Percentiles rank a stretch among this genome's conserved stretches.
Conservation (phyloP, 23 tunicate species). For the Styela plicata region DNA sequence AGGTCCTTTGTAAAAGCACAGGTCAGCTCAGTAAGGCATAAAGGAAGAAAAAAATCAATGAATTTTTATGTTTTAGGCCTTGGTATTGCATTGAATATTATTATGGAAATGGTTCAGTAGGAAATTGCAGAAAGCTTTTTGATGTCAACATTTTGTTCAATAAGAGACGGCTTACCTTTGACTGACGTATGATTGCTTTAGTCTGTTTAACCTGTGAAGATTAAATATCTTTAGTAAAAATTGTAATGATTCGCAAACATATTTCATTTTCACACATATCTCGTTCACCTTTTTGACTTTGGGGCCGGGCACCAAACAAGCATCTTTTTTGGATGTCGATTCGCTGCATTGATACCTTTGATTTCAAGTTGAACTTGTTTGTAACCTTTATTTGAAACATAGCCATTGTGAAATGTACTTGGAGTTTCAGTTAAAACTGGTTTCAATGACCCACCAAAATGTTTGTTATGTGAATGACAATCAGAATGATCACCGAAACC, state of each 20-base stretch:
- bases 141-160: too few species aligned
- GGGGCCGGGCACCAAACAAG: slow-evolving; percentile 32
- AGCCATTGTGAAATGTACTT: not conserved
- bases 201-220: not conserved
- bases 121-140: too few species aligned
- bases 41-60: too few species aligned
- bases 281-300: slow-evolving; percentile 21
- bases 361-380: slow-evolving; percentile 4
- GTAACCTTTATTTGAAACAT: not conserved
- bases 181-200: slow-evolving; percentile 5
- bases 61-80: too few species aligned
- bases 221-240: not conserved
- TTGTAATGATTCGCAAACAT: too few species aligned
- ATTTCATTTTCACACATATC: too few species aligned
- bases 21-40: too few species aligned
- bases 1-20: too few species aligned
- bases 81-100: too few species aligned
- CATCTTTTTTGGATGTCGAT: slow-evolving; percentile 3
- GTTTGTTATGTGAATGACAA: not conserved
- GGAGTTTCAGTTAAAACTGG: not conserved
- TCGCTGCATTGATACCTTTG: not conserved
- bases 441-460: not conserved
- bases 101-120: too few species aligned
- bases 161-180: not conserved
- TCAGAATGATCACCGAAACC: slow-evolving; percentile 18